Base-by-base conservation (phyloP, 2,797 vertebrate species). In the Anableps anableps region DNA sequence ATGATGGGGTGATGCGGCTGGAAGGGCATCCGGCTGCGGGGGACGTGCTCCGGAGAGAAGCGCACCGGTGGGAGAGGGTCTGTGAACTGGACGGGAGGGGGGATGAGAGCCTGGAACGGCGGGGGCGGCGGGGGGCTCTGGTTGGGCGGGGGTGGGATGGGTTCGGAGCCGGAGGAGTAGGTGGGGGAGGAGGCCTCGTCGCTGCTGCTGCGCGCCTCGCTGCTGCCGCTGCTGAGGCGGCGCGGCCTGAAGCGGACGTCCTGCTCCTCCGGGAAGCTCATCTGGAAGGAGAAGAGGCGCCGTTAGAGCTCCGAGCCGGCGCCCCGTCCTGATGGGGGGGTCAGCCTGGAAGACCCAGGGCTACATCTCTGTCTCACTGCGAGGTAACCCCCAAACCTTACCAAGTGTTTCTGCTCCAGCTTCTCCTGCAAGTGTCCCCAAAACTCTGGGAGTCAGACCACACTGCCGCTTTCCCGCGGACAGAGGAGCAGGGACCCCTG, bases 221-320 rank as follows among this genome's bases (percentile, higher is more conserved):
- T 98, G 91, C 98, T 99, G 76, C 93, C 94, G 0, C 97, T 98
- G 96, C 98, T 99, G 70, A 96, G 93, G 7, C 95, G 97, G 0
- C 96, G 96, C 66, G 96, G 95, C n/a, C 94, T 84, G 0, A 96
- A 97, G 87, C 95, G 95, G 85, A 93, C 89, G 14, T 96, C 96
- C 93, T 98, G 97, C 79, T 99, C 98, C 0, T 99, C 98, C 0
- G 97, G 98, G 94, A 99, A 99, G 82, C 96, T 99, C 98, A 99
- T 99, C 98, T 99, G 93, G 53, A 72, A 62, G 84, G 53, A 60
- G 72, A 72, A 83, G 66, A 81, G 26, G 10, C 38, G 2, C n/a
- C n/a, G n/a, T n/a, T n/a, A n/a, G n/a, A n/a, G n/a, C n/a, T n/a
- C n/a, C n/a, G n/a, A n/a, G n/a, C n/a, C n/a, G n/a, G n/a, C n/a